Percentiles rank a stretch among this genome's conserved stretches.
Conservation (phyloP, 2,797 vertebrate genomes). For the Pterois miles region DNA sequence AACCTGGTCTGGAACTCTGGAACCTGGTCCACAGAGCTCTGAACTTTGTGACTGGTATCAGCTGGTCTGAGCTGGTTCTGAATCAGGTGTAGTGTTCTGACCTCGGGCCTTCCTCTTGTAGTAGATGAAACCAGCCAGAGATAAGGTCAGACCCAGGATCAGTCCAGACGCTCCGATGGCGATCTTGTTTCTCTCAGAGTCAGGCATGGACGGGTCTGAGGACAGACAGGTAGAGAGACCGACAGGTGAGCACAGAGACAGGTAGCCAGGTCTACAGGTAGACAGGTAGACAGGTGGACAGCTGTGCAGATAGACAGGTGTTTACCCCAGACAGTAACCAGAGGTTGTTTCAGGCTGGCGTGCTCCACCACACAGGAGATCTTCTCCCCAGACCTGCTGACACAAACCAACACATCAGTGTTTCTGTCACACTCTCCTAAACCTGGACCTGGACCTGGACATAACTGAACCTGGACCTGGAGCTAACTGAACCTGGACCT, state of each 20-base stretch:
- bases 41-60: background rate
- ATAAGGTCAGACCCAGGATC: slow-evolving; percentile 72
- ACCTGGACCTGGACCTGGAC: background rate
- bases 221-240: slow-evolving; percentile 4
- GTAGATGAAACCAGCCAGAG: slow-evolving; percentile 75
- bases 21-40: background rate
- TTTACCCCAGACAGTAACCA: slow-evolving; percentile 78
- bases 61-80: too few relatives aligned
- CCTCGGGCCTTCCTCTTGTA: slow-evolving; percentile 63
- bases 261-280: background rate
- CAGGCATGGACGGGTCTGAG: slow-evolving; percentile 63
- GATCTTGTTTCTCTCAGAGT: slow-evolving; percentile 68
- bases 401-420: slow-evolving; percentile 10
- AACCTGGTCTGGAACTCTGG: too few relatives aligned
- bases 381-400: slow-evolving; percentile 73
- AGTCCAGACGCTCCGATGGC: slow-evolving; percentile 70
- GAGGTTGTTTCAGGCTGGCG: slow-evolving; percentile 47
- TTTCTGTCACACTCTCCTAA: background rate
- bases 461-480: background rate
- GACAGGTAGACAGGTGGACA: slow-evolving; percentile 11
- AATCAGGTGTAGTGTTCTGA: slow-evolving; percentile 5
- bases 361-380: slow-evolving; percentile 84
- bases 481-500: background rate
- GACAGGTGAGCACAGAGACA: background rate
- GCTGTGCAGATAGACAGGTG: background rate